A percentile compares a stretch with the other conserved stretches of the same genome.
Evolutionary conservation across 2,113 vertebrate genomes (phyloP).

Genomic region (Hippocampus mohnikei): DNA sequence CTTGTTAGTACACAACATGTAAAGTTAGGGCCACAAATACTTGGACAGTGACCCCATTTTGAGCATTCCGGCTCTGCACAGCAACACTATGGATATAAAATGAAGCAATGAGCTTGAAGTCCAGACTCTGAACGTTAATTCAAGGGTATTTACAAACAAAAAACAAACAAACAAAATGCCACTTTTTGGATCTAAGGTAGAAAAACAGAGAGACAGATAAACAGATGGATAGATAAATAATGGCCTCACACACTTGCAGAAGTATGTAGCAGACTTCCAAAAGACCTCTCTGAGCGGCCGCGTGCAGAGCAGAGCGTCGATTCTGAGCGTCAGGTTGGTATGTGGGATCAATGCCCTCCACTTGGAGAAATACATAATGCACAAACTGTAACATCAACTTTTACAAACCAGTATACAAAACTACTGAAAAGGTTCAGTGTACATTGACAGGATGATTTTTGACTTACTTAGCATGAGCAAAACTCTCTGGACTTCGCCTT

Average conservation of each 20-base stretch:
- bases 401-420: not conserved
- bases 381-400: not conserved
- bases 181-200: too few relatives aligned
- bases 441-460: not conserved
- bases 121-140: too few relatives aligned
- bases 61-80: not conserved
- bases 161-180: too few relatives aligned
- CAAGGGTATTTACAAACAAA: too few relatives aligned
- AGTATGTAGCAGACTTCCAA: conserved; percentile 87
- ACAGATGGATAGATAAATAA: not conserved
- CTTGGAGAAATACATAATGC: conserved; percentile 51
- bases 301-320: conserved; percentile 83
- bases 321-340: conserved; percentile 87
- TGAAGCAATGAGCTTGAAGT: too few relatives aligned
- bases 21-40: too few relatives aligned
- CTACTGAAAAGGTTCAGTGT: not conserved
- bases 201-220: too few relatives aligned
- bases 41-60: too few relatives aligned
- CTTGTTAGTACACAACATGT: not conserved
- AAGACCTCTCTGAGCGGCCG: conserved; percentile 83
- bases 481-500: conserved; percentile 86
- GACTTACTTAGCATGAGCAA: conserved; percentile 88
- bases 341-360: conserved; percentile 86
- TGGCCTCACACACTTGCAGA: conserved; percentile 74
- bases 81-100: not conserved